Base-by-base conservation (phyloP, 2,113 vertebrate genomes). In the Ranitomeya imitator region DNA sequence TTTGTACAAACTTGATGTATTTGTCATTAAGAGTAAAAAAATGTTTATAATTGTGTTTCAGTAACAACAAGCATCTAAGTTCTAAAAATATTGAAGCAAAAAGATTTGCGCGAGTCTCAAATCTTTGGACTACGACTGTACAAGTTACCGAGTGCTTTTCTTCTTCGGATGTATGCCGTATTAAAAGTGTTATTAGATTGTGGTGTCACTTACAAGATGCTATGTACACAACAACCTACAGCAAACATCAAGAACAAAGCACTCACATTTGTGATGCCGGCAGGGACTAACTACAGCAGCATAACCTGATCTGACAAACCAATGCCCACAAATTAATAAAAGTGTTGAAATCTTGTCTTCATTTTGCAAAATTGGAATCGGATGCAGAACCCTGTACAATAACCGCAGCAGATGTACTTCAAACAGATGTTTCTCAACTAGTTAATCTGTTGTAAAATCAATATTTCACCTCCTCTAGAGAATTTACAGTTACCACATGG, bases 401-500 rank as follows among this genome's bases (percentile, higher is more conserved):
- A 14, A 57, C 61, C 14, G n/a, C 57, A 61, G 23, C 55, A 60
- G 54, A 55, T 79, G 54, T 59, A 16, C 78, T 26, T 8, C 55
- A 37, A 81, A 37, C 79, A 81, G 79, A 81, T 81, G 79, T 61
- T 81, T 15, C 79, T 81, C 61, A 81, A 61, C 57, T 23, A 60
- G 78, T 23, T 80, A 54, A 60, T 26, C 12, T 61, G 59, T 15
- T 61, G 57, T 37, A 37, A 60, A 81, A 81, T 81, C 79, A 61
- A 81, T 81, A 81, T 23, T 61, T 19, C 59, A 12, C 54, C 23
- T 61, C 15, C 79, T 23, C 79, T 19, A 81, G 79, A 61, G 79
- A 81, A 60, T 61, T 61, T 37, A 81, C 7, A 37, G 78, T 59
- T 81, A 80, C 54, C 78, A 59, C 78, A 80, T 26, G 55, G 54